These are phyloP conservation scores for Bellardia bayeri DNA, from an alignment of 2,888 invertebrate species.

Conservation along the genomic window DNA sequence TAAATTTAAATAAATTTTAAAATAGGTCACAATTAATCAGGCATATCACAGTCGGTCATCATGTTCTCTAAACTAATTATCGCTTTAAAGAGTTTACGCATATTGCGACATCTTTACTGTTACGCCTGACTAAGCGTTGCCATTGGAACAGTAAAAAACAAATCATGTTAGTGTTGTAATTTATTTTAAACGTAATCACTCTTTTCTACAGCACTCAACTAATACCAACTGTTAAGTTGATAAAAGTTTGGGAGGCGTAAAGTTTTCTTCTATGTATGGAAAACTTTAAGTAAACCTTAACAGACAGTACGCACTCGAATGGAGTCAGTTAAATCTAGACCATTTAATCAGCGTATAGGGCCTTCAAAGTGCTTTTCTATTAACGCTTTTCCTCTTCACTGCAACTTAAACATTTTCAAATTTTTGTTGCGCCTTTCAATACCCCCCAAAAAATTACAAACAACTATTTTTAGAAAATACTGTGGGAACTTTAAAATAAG, in stretches of 20 bases:
- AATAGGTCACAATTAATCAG: conserved; percentile 59
- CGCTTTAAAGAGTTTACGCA: neutral
- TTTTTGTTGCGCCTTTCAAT: neutral
- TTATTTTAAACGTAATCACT: neutral
- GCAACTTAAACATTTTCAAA: neutral
- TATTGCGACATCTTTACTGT: conserved; percentile 7
- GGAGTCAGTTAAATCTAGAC: neutral
- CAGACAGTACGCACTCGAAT: neutral
- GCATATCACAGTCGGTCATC: conserved; percentile 25
- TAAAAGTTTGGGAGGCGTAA: conserved; percentile 39
- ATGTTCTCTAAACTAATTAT: conserved; percentile 14
- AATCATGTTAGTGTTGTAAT: neutral
- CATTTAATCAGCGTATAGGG: neutral
- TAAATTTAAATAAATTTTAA: neutral
- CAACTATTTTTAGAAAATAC: neutral
- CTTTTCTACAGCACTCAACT: neutral
- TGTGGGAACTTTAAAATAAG: conserved; percentile 23
- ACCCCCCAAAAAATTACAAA: neutral
- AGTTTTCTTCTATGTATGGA: neutral
- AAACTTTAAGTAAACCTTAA: neutral
- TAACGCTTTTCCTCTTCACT: conserved; percentile 63
- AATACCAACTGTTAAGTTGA: conserved; percentile 44
- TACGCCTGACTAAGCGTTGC: conserved; percentile 32
- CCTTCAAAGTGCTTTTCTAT: conserved; percentile 5
- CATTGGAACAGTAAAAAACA: neutral